phyloP scores from a whole-genome alignment of 2,888 invertebrate genomes.

The Tachina grossa region DNA sequence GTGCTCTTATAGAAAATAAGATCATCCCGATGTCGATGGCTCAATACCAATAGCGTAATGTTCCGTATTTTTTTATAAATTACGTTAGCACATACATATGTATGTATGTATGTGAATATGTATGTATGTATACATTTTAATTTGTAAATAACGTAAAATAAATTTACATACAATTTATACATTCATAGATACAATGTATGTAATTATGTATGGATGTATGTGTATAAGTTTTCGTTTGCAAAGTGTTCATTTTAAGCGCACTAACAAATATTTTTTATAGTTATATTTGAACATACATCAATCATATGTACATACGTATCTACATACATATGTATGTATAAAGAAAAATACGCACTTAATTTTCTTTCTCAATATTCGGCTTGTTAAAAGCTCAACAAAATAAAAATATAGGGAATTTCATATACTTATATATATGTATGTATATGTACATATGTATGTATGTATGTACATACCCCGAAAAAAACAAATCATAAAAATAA shows the following conservation, averaged over 20 bases:
- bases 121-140: background rate
- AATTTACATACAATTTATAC: conserved; percentile 21
- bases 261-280: background rate
- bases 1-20: conserved; percentile 22
- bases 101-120: too few relatives aligned
- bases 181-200: too few relatives aligned
- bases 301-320: background rate
- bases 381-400: conserved; percentile 43
- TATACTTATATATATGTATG: background rate
- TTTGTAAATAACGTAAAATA: conserved; percentile 28
- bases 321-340: background rate
- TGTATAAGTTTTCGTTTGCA: background rate
- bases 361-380: conserved; percentile 28
- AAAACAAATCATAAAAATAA: conserved; percentile 35
- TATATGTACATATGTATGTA: background rate
- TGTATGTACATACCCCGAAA: background rate
- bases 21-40: conserved; percentile 32
- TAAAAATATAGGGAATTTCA: conserved; percentile 40
- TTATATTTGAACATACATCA: too few relatives aligned
- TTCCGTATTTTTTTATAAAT: conserved; percentile 32
- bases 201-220: too few relatives aligned
- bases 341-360: conserved; percentile 10
- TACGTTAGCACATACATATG: too few relatives aligned
- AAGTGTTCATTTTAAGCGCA: background rate
- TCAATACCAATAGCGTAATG: conserved; percentile 43